A percentile compares a stretch with the other conserved stretches of the same genome.
Evolutionary conservation across 2,113 vertebrate species (phyloP).

Genomic region (Aviceda subcristata): DNA sequence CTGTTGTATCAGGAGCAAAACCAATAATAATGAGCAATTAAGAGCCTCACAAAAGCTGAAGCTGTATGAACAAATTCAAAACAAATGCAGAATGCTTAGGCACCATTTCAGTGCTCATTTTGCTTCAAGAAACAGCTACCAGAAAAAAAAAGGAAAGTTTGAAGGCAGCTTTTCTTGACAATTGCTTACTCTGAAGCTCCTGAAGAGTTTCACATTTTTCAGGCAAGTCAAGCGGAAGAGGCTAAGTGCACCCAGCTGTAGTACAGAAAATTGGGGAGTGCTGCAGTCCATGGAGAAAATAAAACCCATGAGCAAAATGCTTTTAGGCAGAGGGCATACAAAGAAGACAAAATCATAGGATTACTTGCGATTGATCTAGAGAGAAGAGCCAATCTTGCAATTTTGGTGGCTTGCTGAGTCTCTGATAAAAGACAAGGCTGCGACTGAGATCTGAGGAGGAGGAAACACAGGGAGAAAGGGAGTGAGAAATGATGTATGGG

Average conservation of each 20-base stretch:
- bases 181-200: slow-evolving; percentile 1
- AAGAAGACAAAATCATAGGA: slow-evolving; percentile 15
- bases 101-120: not conserved
- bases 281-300: slow-evolving; percentile 13
- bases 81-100: not conserved
- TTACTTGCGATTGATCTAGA: not conserved
- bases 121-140: not conserved
- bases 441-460: not conserved
- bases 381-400: not conserved
- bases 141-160: not conserved
- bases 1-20: not conserved
- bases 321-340: not conserved
- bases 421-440: slow-evolving; percentile 8
- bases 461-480: not conserved
- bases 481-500: not conserved
- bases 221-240: slow-evolving; percentile 26
- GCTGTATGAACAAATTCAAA: not conserved
- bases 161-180: not conserved
- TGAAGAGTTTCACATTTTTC: slow-evolving; percentile 19
- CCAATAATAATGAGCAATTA: not conserved
- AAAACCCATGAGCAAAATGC: not conserved
- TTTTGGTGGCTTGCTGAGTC: not conserved
- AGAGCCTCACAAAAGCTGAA: not conserved
- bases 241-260: slow-evolving; percentile 18
- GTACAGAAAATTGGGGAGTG: not conserved